Percentiles rank a stretch among this genome's conserved stretches.
Conservation (phyloP, 2,113 vertebrate species). For the Gymnocephalus cernua region DNA sequence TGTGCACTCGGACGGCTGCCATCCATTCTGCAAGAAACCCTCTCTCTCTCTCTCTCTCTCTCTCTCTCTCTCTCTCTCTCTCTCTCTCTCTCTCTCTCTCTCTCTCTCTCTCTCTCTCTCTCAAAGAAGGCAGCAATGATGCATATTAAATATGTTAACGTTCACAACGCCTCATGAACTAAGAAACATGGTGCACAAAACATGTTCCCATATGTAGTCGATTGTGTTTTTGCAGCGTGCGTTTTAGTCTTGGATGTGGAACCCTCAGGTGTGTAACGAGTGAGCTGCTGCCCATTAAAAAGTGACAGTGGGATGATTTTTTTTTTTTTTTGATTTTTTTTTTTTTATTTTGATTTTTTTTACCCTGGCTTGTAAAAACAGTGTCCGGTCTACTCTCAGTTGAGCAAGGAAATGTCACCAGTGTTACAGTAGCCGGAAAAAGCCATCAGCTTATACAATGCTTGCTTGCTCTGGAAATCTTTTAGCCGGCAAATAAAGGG, state of each 20-base stretch:
- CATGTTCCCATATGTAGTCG: not conserved
- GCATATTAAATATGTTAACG: conserved; percentile 59
- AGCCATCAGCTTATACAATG: conserved; percentile 58
- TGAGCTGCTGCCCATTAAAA: not conserved
- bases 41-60: too few relatives aligned
- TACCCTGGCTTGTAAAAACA: conserved; percentile 30
- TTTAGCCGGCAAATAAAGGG: conserved; percentile 73
- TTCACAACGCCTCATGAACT: conserved; percentile 20
- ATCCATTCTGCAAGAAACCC: conserved; percentile 48
- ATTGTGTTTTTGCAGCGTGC: conserved; percentile 4
- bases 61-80: conserved; percentile 10
- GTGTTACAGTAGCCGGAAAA: conserved; percentile 22
- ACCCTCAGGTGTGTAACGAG: conserved; percentile 19
- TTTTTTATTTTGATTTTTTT: conserved; percentile 11
- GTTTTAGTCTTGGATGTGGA: conserved; percentile 32
- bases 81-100: too few relatives aligned
- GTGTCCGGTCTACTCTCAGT: conserved; percentile 8
- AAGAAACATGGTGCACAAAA: conserved; percentile 24
- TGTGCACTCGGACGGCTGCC: conserved; percentile 50
- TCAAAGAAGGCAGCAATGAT: conserved; percentile 32
- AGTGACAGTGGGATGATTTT: conserved; percentile 14
- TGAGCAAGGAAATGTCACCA: conserved; percentile 47
- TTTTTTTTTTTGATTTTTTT: conserved; percentile 28
- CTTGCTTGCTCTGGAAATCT: conserved; percentile 69
- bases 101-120: not conserved